Base-by-base conservation (phyloP, 2,113 vertebrate species). In the Caracal caracal region DNA sequence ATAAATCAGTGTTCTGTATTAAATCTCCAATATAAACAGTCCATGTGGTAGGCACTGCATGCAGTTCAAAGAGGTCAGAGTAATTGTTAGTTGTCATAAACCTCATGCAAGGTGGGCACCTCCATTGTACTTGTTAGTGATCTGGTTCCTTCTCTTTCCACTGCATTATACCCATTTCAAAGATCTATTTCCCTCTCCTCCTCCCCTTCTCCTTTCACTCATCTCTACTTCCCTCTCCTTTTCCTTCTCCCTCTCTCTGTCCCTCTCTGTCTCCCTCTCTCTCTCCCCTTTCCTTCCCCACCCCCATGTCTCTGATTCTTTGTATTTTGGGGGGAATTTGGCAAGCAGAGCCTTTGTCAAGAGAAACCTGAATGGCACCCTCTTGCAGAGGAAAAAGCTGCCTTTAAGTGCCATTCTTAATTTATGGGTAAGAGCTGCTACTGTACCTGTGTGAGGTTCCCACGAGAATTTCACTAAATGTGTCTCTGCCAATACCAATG, bases 401-500 rank as follows among this genome's bases (percentile, higher is more conserved):
- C 49, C 92, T 98, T 95, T 78, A 90, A 94, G 66, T 82, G 76
- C 89, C 91, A 92, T 95, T 88, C 94, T 97, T 97, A 97, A 97
- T 98, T 96, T 97, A 97, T 90, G 92, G 90, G n/a, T 92, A 97
- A 95, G 76, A 97, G 53, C 92, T 93, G 65, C 96, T 90, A 95
- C 95, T 95, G 79, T 96, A 96, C 97, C 96, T 97, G 92, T 87
- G 94, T 95, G 61, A 88, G 24, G 20, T 78, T 96, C 98, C 97
- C 98, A 47, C 0, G 96, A 95, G 97, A 95, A 35, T 97, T 96
- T 94, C 90, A 96, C 92, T 97, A 92, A 97, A 92, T 95, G 97
- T 96, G 87, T 95, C 96, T 98, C 95, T 97, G 95, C 97, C 95
- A 97, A 97, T 97, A 97, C 93, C 97, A 96, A 90, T 97, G 98